Conservation (phyloP, 2,113 vertebrate genomes). For the Hypomesus transpacificus region DNA sequence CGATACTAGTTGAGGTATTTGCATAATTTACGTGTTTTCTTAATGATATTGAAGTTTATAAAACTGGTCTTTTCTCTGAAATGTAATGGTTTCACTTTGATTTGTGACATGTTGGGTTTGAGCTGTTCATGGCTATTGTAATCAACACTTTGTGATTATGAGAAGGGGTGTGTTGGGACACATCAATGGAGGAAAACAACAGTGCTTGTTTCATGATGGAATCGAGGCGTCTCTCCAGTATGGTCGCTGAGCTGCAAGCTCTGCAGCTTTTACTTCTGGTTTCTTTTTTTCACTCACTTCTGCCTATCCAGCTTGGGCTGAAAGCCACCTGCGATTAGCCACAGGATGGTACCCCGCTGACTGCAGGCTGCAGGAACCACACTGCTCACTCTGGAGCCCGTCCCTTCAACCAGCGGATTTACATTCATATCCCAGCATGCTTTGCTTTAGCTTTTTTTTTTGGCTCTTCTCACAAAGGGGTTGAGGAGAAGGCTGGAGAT, state of each 20-base stretch:
- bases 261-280: slow-evolving; percentile 32
- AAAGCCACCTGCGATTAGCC: slow-evolving; percentile 59
- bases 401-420: slow-evolving; percentile 61
- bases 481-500: slow-evolving; percentile 43
- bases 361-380: slow-evolving; percentile 44
- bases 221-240: slow-evolving; percentile 3
- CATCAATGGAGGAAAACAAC: background rate
- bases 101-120: too few species aligned
- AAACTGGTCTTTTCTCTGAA: too few species aligned
- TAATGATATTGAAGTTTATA: too few species aligned
- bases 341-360: slow-evolving; percentile 56
- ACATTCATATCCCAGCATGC: slow-evolving; percentile 63
- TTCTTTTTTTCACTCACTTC: slow-evolving; percentile 13
- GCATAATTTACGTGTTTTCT: too few species aligned
- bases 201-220: slow-evolving; percentile 30
- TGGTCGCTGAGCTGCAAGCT: slow-evolving; percentile 6
- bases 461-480: too few species aligned
- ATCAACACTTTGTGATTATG: background rate
- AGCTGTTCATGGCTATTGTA: too few species aligned
- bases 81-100: too few species aligned
- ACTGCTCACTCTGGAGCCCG: slow-evolving; percentile 34
- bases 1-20: too few species aligned
- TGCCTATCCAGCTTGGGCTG: slow-evolving; percentile 46
- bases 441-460: slow-evolving; percentile 44
- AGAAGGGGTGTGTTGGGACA: background rate